phyloP scores from a whole-genome alignment of 64 coral and sea anemone genomes.

The Exaiptasia diaphana region DNA sequence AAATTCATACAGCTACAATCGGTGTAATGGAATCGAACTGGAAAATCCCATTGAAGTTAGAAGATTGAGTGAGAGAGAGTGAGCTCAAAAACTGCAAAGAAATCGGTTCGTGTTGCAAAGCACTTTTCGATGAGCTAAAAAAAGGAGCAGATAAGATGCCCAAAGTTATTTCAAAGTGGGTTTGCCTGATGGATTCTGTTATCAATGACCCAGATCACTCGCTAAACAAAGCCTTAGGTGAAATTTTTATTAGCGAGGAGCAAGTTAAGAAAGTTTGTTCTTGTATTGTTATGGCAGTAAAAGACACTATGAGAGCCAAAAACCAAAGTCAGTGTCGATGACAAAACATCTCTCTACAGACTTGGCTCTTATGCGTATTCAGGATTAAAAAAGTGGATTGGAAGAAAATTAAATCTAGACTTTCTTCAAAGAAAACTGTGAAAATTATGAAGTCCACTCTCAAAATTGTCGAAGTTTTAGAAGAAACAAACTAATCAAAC shows the following conservation, averaged over 20 bases:
- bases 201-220: conserved; percentile 10
- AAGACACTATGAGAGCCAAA: conserved; percentile 1
- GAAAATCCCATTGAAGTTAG: not conserved
- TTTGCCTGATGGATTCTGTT: not conserved
- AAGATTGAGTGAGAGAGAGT: not conserved
- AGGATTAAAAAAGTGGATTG: not conserved
- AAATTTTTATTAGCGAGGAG: not conserved
- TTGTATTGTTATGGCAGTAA: conserved; percentile 1
- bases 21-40: not conserved
- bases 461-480: conserved; percentile 3
- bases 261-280: not conserved
- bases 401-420: conserved; percentile 14
- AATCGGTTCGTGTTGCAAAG: not conserved
- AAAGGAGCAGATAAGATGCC: conserved; percentile 5
- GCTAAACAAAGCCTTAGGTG: not conserved
- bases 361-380: conserved; percentile 9
- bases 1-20: not conserved
- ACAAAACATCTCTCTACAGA: conserved; percentile 8
- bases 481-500: not conserved
- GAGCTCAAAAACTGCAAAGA: not conserved
- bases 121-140: conserved; percentile 3
- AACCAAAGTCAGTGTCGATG: not conserved
- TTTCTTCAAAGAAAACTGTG: not conserved
- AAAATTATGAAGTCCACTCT: not conserved
- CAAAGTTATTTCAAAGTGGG: not conserved